Base-by-base conservation (phyloP, 2,797 vertebrate genomes). In the Enteromius argenteus region DNA sequence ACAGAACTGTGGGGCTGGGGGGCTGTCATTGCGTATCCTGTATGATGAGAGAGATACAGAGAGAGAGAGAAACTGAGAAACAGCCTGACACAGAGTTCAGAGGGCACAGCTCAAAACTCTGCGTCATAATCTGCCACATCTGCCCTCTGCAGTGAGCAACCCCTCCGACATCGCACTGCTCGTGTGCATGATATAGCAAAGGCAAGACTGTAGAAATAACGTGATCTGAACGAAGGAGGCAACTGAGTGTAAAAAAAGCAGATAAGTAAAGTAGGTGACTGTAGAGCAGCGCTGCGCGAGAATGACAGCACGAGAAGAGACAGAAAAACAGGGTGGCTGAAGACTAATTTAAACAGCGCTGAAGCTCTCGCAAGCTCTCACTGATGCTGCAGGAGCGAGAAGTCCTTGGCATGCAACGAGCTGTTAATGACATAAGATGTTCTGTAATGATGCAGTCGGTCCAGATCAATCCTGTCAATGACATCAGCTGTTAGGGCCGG, bases 401-500 rank as follows among this genome's bases (percentile, higher is more conserved):
- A 80, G 86, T 87, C 73, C 85, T 88, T 86, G 88, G 87, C 81
- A 80, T 35, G 35, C 64, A 68, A 71, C 23, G 32, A 60, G 80
- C 46, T 77, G 80, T 77, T 87, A 84, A 88, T 87, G 84, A 87
- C 79, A 87, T 44, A 73, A 72, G 53, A 76, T 71, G 67, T 27
- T 71, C 84, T 49, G 39, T n/a, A 80, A 84, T 87, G 79, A 85
- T 69, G 86, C 81, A 84, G 27, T 44, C 64, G 87, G 72, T 21
- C 76, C 67, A 75, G 84, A 83, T 79, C 83, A 82, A 74, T 79
- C 58, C 58, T 66, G 56, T 4, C 51, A 68, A 66, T 80, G 46
- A 81, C 71, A 79, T 42, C 44, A 19, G n/a, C 42, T 64, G 17
- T 44, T 72, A 35, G n/a, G 17, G 8, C 17, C 71, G 21, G 30